Conservation (phyloP, 2,113 vertebrate species). For the Cyprinodon tularosa region DNA sequence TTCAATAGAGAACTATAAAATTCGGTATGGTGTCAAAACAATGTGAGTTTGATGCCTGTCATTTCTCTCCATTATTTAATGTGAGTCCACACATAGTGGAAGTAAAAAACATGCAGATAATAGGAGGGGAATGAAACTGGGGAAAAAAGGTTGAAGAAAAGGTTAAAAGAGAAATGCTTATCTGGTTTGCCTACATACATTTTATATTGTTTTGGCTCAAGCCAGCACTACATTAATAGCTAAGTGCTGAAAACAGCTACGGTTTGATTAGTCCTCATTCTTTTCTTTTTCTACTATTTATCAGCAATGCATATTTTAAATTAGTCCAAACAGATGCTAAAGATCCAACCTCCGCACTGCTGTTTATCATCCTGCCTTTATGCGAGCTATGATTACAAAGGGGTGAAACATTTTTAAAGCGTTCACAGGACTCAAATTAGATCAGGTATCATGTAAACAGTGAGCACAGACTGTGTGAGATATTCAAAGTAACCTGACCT, state of each 20-base stretch:
- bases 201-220: conserved; percentile 26
- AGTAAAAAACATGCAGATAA: conserved; percentile 45
- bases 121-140: conserved; percentile 22
- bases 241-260: conserved; percentile 22
- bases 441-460: conserved; percentile 42
- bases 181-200: conserved; percentile 27
- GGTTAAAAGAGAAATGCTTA: conserved; percentile 28
- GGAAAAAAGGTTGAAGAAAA: conserved; percentile 20
- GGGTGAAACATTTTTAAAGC: conserved; percentile 29
- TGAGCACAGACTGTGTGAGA: conserved; percentile 21
- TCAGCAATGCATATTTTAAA: conserved; percentile 5
- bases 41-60: conserved; percentile 74
- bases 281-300: conserved; percentile 15
- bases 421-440: conserved; percentile 40
- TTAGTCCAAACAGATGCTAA: conserved; percentile 10
- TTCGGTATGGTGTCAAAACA: conserved; percentile 77
- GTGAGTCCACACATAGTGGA: conserved; percentile 53
- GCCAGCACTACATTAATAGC: conserved; percentile 25
- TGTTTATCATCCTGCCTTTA: conserved; percentile 29
- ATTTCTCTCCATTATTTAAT: conserved; percentile 78
- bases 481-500: conserved; percentile 54
- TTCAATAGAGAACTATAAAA: conserved; percentile 73
- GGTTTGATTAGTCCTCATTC: conserved; percentile 23
- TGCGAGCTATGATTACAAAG: conserved; percentile 21
- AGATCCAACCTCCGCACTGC: conserved; percentile 11